Conservation (phyloP, 1,140 invertebrate species). For the Galendromus occidentalis region DNA sequence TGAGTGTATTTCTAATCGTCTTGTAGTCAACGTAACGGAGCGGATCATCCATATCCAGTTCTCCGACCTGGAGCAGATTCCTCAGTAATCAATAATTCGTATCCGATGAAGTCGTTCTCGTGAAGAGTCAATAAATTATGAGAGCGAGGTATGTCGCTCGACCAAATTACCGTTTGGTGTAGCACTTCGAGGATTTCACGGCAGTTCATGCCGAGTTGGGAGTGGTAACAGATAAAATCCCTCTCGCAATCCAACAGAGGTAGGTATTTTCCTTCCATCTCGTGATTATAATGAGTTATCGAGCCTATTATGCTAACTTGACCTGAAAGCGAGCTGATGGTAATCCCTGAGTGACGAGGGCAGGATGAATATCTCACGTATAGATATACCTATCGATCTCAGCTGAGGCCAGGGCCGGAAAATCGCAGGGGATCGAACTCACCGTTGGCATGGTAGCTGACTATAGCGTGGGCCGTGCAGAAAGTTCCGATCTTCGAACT, state of each 20-base stretch:
- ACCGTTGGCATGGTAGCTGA: constrained; percentile 1
- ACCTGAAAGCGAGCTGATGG: background rate
- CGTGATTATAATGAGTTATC: constrained; percentile 1
- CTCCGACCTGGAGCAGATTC: constrained; percentile 1
- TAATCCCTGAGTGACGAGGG: too few species aligned
- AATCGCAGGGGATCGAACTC: background rate
- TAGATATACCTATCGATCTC: too few species aligned
- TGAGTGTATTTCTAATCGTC: background rate
- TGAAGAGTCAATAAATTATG: too few species aligned
- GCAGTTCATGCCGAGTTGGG: constrained; percentile 4
- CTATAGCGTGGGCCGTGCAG: constrained; percentile 2
- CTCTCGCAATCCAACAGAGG: background rate
- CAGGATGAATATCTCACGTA: too few species aligned
- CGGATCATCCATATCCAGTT: background rate
- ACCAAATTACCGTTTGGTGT: background rate
- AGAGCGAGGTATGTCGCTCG: too few species aligned
- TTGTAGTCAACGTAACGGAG: constrained; percentile 4
- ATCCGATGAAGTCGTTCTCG: too few species aligned
- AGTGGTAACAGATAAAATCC: background rate
- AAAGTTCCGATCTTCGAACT: constrained; percentile 6
- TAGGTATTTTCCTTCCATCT: background rate
- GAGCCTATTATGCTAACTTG: constrained; percentile 5
- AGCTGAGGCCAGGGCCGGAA: too few species aligned
- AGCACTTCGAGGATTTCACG: constrained; percentile 2
- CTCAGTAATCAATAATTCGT: too few species aligned